phyloP scores from a whole-genome alignment of 1,140 invertebrate genomes.

The Pachypeltis micranthus region DNA sequence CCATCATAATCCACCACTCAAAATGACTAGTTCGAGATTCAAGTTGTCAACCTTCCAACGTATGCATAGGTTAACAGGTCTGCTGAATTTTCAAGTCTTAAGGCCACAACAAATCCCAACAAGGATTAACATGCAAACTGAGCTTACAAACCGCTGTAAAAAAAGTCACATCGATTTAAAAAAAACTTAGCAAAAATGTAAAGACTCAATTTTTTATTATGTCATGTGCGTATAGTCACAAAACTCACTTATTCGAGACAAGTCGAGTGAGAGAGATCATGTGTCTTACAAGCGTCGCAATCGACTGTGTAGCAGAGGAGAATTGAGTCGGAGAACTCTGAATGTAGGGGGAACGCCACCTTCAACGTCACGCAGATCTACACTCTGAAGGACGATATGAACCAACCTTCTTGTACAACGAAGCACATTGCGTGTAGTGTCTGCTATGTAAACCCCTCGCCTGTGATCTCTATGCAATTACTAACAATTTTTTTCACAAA shows the following conservation, averaged over 20 bases:
- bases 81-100: not conserved
- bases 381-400: not conserved
- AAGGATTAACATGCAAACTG: not conserved
- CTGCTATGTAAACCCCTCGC: not conserved
- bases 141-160: not conserved
- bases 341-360: conserved; percentile 4
- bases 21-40: not conserved
- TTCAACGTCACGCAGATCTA: conserved; percentile 4
- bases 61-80: not conserved
- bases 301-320: conserved; percentile 4
- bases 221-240: conserved; percentile 6
- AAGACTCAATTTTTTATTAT: not conserved
- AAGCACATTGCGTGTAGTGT: not conserved
- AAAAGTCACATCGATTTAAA: not conserved
- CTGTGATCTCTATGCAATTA: too few species aligned
- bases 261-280: conserved; percentile 8
- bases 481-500: too few species aligned
- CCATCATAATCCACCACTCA: not conserved
- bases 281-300: not conserved
- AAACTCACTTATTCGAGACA: conserved; percentile 6
- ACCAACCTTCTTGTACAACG: not conserved
- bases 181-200: not conserved
- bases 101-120: not conserved
- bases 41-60: not conserved
- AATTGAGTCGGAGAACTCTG: conserved; percentile 6